phyloP scores from a whole-genome alignment of 64 coral and sea anemone genomes.

The Acropora tenuis region DNA sequence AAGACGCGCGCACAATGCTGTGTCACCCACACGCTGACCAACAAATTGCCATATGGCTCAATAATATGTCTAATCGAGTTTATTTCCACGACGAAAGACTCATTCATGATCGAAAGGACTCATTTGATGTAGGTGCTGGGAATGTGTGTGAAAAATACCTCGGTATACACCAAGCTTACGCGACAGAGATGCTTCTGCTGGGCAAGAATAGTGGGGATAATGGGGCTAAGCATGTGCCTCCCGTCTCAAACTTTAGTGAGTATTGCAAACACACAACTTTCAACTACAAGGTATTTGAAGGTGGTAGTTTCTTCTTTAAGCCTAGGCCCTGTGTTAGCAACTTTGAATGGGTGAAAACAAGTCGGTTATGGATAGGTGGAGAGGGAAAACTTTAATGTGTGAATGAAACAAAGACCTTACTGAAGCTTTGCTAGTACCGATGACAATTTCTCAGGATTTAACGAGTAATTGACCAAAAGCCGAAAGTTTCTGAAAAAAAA shows the following conservation, averaged over 20 bases:
- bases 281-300: neutral
- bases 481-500: no score
- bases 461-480: no score
- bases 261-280: neutral
- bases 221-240: neutral
- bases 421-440: no score
- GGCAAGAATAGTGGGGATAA: constrained; percentile 24
- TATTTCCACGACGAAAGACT: constrained; percentile 47
- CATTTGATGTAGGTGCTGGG: neutral
- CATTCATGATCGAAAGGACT: neutral
- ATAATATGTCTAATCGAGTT: constrained; percentile 18
- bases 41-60: constrained; percentile 74
- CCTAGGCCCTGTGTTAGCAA: constrained; percentile 28
- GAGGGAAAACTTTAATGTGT: neutral
- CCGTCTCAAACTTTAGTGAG: neutral
- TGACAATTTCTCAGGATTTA: no score
- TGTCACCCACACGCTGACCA: constrained; percentile 75
- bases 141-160: constrained; percentile 47
- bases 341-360: neutral
- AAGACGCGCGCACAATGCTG: constrained; percentile 46
- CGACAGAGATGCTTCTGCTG: constrained; percentile 20
- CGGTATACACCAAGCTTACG: constrained; percentile 45
- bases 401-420: neutral
- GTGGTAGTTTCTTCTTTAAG: neutral
- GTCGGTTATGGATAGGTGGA: constrained; percentile 1